A percentile compares a stretch with the other conserved stretches of the same genome.
These are phyloP conservation scores for Merodon equestris DNA, from an alignment of 2,888 invertebrate genomes.

Conservation along the genomic window DNA sequence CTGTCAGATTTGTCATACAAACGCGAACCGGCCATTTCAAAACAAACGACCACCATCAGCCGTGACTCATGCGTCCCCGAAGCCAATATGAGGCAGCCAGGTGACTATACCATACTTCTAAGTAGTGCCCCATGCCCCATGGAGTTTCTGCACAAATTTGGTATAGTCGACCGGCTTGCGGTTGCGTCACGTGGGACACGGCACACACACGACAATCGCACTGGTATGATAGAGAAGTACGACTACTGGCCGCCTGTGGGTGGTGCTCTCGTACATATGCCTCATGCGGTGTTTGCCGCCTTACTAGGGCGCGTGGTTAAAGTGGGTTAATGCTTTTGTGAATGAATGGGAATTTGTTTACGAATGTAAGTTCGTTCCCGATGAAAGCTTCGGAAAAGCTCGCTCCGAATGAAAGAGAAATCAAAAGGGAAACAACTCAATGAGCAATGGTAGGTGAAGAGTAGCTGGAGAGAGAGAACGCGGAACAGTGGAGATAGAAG, in stretches of 20 bases:
- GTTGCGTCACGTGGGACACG: no score
- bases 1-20: constrained; percentile 34
- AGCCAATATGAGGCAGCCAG: no score
- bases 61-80: not conserved
- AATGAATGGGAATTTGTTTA: constrained; percentile 64
- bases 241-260: constrained; percentile 23
- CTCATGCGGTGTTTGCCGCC: not conserved
- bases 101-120: not conserved
- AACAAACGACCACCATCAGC: not conserved
- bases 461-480: not conserved
- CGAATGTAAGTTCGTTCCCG: constrained; percentile 11
- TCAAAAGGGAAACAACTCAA: constrained; percentile 4
- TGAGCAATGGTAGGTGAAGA: no score
- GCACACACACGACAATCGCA: no score
- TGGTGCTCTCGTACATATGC: constrained; percentile 17
- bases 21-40: constrained; percentile 7
- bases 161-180: not conserved
- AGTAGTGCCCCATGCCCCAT: not conserved
- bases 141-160: constrained; percentile 1
- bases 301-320: constrained; percentile 43
- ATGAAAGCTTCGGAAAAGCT: constrained; percentile 26
- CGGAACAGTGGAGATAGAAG: not conserved
- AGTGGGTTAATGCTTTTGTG: constrained; percentile 65
- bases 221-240: constrained; percentile 44
- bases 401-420: constrained; percentile 3